Base-by-base conservation (phyloP, 2,888 invertebrate genomes). In the Eupithecia dodoneata region DNA sequence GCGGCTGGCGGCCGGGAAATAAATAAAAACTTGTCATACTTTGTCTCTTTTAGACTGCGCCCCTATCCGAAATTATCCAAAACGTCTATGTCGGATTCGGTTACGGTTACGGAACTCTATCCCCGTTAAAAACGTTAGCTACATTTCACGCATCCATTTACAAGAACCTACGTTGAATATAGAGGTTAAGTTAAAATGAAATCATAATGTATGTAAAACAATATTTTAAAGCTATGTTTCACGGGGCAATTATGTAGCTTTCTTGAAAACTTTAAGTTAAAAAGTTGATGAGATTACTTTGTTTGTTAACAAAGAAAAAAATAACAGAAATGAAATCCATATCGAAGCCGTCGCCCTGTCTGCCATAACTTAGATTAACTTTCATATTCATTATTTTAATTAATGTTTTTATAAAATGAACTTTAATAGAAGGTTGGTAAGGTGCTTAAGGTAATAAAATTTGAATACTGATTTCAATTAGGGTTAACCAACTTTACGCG, bases 351-450 rank as follows among this genome's bases (percentile, higher is more conserved):
- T 15, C 73, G 65, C 55, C 13, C 52, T 63, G 65, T 66, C 55
- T 74, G 67, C 52, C 70, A 65, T 66, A 70, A 66, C 44, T 75
- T 73, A 73, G 65, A 72, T 78, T 78, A 67, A 72, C 41, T 63
- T 69, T 59, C 15, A 63, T 65, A 15, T 55, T 73, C 65, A 67
- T 44, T 67, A 45, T 30, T 49, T 52, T 30, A 69, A 69, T 70
- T 13, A 73, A 76, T 44, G 10, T 73, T 69, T 75, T 69, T 71
- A 65, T 67, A 18, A 72, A 49, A 72, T 45, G 30, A 49, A 44
- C n/a, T 72, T 72, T 55, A 42, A 45, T 45, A 18, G 4, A 69
- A 69, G 69, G 69, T 66, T 42, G 15, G 6, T 45, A 4, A 69
- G 69, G 45, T 69, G 69, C 44, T 67, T 42, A 44, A 10, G 18